Evolutionary conservation across 2,888 invertebrate genomes (phyloP).

Genomic region (Thyatira batis): DNA sequence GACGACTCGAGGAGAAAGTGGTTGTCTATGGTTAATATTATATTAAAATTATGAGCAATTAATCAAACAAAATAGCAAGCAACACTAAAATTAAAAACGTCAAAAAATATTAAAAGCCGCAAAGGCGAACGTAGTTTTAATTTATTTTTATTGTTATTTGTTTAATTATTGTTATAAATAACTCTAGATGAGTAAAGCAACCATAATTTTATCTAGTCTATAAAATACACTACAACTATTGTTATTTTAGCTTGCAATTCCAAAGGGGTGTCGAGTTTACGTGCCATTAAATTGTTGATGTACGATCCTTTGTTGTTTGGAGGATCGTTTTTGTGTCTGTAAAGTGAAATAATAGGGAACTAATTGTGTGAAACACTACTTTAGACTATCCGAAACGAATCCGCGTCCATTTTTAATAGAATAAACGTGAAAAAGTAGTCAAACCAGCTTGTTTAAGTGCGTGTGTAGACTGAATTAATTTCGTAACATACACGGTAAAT

Average conservation of each 20-base stretch:
- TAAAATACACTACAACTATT: conserved; percentile 38
- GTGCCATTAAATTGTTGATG: conserved; percentile 74
- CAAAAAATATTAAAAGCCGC: conserved; percentile 76
- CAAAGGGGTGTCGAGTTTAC: conserved; percentile 59
- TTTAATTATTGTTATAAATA: conserved; percentile 61
- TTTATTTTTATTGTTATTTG: conserved; percentile 77
- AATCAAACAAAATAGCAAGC: conserved; percentile 71
- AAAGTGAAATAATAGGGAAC: conserved; percentile 16
- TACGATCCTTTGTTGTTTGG: conserved; percentile 71
- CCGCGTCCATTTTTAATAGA: not conserved
- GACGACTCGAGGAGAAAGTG: not conserved
- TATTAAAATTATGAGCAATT: conserved; percentile 69
- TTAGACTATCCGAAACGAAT: conserved; percentile 3
- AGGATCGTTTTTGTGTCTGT: conserved; percentile 47
- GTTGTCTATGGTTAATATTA: conserved; percentile 54
- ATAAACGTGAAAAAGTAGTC: not conserved
- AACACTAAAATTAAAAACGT: conserved; percentile 78
- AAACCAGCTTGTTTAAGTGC: not conserved
- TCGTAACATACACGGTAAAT: conserved; percentile 38
- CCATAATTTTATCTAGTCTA: conserved; percentile 74
- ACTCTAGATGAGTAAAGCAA: conserved; percentile 51
- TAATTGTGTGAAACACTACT: conserved; percentile 23
- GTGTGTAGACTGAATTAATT: conserved; percentile 16
- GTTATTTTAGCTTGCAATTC: conserved; percentile 56
- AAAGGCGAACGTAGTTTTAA: conserved; percentile 66